Conservation (phyloP, 2,113 vertebrate genomes). For the Tauraco erythrolophus region DNA sequence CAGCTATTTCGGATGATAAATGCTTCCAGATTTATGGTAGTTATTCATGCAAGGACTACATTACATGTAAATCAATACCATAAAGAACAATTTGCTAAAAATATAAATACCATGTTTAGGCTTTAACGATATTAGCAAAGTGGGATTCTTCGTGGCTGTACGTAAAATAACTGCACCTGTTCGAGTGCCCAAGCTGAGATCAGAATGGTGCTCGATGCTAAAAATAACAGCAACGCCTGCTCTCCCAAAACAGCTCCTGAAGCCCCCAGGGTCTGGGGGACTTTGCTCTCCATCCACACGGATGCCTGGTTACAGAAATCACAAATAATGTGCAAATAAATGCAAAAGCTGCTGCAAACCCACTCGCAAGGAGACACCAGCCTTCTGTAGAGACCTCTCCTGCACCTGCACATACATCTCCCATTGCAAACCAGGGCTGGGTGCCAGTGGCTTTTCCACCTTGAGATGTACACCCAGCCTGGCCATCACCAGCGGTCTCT, state of each 20-base stretch:
- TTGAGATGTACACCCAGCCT: background rate
- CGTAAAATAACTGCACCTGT: slow-evolving; percentile 21
- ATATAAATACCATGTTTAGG: slow-evolving; percentile 48
- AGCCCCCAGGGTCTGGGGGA: background rate
- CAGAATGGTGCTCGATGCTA: background rate
- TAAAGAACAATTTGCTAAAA: slow-evolving; percentile 71
- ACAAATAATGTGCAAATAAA: background rate
- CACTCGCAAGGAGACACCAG: background rate
- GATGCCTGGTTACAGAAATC: background rate
- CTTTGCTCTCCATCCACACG: background rate
- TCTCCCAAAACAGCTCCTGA: background rate
- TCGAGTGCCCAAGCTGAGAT: background rate
- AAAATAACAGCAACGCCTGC: background rate
- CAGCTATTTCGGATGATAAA: slow-evolving; percentile 29
- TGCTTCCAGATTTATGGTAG: slow-evolving; percentile 24
- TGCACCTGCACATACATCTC: background rate
- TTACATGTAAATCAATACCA: slow-evolving; percentile 60
- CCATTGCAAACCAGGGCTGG: background rate
- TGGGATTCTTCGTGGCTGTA: background rate
- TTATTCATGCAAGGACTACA: slow-evolving; percentile 50
- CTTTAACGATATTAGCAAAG: background rate
- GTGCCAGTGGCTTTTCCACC: background rate
- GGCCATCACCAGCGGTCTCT: background rate
- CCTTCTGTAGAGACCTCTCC: background rate
- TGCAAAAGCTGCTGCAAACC: slow-evolving; percentile 26